Evolutionary conservation across 2,113 vertebrate species (phyloP).

Genomic region (Anarrhichthys ocellatus): DNA sequence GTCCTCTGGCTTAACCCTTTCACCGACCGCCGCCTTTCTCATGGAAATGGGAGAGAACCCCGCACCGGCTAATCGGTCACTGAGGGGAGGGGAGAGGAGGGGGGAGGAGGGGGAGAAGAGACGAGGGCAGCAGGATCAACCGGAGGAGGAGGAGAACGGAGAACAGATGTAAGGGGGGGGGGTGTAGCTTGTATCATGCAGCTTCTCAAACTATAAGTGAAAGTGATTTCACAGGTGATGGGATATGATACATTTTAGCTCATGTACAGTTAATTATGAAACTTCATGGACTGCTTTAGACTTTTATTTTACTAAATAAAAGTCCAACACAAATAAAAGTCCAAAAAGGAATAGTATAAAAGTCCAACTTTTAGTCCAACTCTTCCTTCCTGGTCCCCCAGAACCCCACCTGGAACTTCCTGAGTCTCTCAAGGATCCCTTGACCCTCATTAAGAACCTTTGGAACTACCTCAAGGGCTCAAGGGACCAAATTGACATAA

Average conservation of each 20-base stretch:
- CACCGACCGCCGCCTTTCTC: conserved; percentile 82
- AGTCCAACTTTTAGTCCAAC: neutral
- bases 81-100: conserved; percentile 73
- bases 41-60: conserved; percentile 82
- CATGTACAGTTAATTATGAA: neutral
- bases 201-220: conserved; percentile 16
- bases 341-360: neutral
- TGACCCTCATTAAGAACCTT: conserved; percentile 12
- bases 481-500: neutral
- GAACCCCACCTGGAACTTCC: neutral
- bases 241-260: neutral
- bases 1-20: conserved; percentile 86
- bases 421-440: conserved; percentile 8
- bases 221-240: neutral
- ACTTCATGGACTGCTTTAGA: neutral
- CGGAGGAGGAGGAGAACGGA: conserved; percentile 10
- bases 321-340: neutral
- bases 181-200: neutral
- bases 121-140: conserved; percentile 39
- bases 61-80: conserved; percentile 84
- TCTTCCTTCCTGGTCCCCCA: neutral
- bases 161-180: conserved; percentile 30
- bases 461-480: neutral
- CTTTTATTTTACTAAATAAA: neutral
- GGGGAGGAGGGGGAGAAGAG: conserved; percentile 46